Base-by-base conservation (phyloP, 2,113 vertebrate genomes). In the Myiozetetes cayanensis region DNA sequence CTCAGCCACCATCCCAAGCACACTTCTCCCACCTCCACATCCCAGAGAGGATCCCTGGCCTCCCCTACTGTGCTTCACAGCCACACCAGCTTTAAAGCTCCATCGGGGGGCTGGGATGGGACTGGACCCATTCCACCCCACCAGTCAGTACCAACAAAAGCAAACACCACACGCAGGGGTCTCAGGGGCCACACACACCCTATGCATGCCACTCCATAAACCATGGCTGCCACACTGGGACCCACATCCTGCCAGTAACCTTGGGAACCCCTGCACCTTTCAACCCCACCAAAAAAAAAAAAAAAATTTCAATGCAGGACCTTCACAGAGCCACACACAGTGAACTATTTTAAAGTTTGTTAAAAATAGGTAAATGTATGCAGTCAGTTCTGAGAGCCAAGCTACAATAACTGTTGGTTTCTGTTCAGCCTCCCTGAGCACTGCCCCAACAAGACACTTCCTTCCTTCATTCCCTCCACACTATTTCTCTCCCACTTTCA, bases 281-380 rank as follows among this genome's bases (percentile, higher is more conserved):
- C 33, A 79, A 12, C 20, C 6, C 10, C 14, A 27, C 2, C 1
- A 28, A 23, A 46, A 10, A 43, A 67, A 35, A 46, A 59, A 43
- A 53, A 33, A 8, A 43, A 37, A 37, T 9, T 37, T 14, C 55
- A 47, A 5, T 7, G 28, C 30, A 67, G 52, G 50, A 90, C 24
- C 68, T 78, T 33, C 63, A 49, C 46, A 67, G 12, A 89, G 43
- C 30, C 73, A 73, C 0, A 73, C 0, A 0, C n/a, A 77, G 18
- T 18, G 12, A 89, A 41, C 22, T 71, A 25, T 41, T 79, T 87
- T 27, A 18, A 68, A 67, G 47, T 84, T 80, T 71, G 76, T 74
- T 86, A 87, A 74, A 90, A 96, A 80, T 8, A 89, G 47, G 68
- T 77, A 95, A 86, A 81, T 5, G 39, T 65, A 71, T 14, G 15